phyloP scores from a whole-genome alignment of 2,113 vertebrate genomes.

The Haliaeetus leucogaster region DNA sequence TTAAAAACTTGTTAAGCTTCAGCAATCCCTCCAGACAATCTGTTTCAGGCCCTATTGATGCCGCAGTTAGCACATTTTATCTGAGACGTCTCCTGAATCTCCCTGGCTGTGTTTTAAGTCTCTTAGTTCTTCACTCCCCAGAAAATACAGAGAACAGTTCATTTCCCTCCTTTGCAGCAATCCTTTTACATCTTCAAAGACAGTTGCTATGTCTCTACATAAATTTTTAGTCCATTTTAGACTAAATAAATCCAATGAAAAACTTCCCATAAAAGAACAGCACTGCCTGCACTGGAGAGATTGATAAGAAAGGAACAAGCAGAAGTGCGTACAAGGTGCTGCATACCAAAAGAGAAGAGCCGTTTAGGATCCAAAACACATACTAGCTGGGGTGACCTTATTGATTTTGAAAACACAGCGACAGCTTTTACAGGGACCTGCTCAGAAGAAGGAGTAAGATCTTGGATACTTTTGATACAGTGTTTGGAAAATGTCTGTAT shows the following conservation, averaged over 20 bases:
- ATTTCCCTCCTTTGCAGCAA: not conserved
- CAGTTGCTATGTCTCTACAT: not conserved
- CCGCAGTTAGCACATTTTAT: not conserved
- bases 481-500: not conserved
- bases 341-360: not conserved
- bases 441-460: not conserved
- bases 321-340: not conserved
- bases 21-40: not conserved
- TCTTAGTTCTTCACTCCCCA: not conserved
- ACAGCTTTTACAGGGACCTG: not conserved
- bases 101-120: not conserved
- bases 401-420: constrained; percentile 16
- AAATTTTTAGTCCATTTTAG: not conserved
- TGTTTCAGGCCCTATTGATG: not conserved
- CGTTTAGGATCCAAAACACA: not conserved
- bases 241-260: not conserved
- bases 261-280: not conserved
- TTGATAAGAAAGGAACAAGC: not conserved
- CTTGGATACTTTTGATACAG: not conserved
- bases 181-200: not conserved
- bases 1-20: not conserved
- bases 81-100: not conserved
- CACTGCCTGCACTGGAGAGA: not conserved
- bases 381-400: not conserved
- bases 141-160: not conserved